phyloP scores from a whole-genome alignment of 2,797 vertebrate species.

The Mycteria americana region DNA sequence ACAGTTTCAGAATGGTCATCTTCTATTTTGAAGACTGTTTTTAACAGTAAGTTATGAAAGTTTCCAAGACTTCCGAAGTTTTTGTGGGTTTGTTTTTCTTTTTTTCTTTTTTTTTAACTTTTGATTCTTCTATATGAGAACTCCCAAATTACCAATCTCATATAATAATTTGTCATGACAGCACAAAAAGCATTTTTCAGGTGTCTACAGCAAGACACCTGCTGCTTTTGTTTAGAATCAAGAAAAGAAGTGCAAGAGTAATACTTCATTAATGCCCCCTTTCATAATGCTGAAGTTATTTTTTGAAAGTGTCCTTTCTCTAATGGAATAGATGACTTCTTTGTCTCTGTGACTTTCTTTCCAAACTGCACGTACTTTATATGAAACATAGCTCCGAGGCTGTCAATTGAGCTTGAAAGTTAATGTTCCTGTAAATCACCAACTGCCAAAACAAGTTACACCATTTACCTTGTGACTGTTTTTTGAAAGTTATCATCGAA shows the following conservation, averaged over 20 bases:
- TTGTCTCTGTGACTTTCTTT: not conserved
- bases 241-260: not conserved
- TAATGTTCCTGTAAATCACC: slow-evolving; percentile 61
- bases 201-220: not conserved
- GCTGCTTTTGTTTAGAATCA: not conserved
- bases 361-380: not conserved
- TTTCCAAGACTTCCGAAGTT: not conserved
- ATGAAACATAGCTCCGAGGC: not conserved
- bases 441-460: slow-evolving; percentile 28
- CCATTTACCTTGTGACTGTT: slow-evolving; percentile 29
- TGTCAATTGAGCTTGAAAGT: slow-evolving; percentile 38
- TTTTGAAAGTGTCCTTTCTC: not conserved
- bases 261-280: not conserved
- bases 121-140: not conserved
- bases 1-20: not conserved
- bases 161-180: not conserved
- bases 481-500: not conserved
- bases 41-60: not conserved
- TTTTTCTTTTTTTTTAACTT: not conserved
- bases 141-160: not conserved
- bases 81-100: not conserved
- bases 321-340: slow-evolving; percentile 6
- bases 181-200: not conserved
- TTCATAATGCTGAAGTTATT: not conserved
- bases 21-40: not conserved